Percentiles rank a stretch among this genome's conserved stretches.
These are phyloP conservation scores for Petaurus breviceps DNA, from an alignment of 2,113 vertebrate genomes.

Conservation along the genomic window DNA sequence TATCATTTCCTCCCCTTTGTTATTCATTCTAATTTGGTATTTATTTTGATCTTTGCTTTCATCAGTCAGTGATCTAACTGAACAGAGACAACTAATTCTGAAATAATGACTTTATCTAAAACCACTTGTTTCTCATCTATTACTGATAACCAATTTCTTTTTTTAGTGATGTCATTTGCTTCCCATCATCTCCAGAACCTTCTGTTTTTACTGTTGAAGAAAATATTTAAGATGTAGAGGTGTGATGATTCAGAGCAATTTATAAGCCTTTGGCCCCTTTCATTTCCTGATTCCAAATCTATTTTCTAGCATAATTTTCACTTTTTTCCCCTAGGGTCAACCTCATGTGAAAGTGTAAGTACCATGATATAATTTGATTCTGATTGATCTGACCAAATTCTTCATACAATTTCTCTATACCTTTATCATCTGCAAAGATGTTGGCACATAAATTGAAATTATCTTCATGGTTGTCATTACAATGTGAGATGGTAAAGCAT, in stretches of 20 bases:
- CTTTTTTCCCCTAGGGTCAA: not conserved
- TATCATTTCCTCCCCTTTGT: not conserved
- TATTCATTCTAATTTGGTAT: not conserved
- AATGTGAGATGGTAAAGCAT: not conserved
- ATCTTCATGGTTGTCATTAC: not conserved
- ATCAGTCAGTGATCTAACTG: not conserved
- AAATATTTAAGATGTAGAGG: not conserved
- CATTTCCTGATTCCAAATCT: not conserved
- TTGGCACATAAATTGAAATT: not conserved
- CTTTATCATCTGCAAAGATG: not conserved
- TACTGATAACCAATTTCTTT: not conserved
- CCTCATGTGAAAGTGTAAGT: not conserved
- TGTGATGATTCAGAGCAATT: not conserved
- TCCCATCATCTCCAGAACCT: not conserved
- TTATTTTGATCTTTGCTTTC: not conserved
- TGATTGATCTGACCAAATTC: not conserved
- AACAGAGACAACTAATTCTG: not conserved
- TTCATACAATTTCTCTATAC: not conserved
- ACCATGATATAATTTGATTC: not conserved
- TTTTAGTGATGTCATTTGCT: not conserved
- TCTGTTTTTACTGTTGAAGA: not conserved
- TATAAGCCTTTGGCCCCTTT: not conserved
- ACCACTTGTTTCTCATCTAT: not conserved
- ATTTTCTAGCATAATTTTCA: not conserved
- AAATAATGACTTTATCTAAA: not conserved